Base-by-base conservation (phyloP, 1,140 invertebrate genomes). In the Aphaenogaster floridana region DNA sequence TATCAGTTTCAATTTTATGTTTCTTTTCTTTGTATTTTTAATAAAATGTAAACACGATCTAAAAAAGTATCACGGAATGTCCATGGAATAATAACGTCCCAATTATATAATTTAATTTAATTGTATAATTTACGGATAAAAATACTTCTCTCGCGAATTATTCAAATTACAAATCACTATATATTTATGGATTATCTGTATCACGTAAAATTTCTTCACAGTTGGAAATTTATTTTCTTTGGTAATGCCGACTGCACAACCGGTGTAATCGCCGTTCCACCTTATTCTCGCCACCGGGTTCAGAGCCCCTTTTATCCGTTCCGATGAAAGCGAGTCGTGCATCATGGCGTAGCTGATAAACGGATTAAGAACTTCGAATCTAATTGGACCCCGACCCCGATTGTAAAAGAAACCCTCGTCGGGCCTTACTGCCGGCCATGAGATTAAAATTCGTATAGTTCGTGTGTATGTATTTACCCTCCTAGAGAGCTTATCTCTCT, bases 351-450 rank as follows among this genome's bases (percentile, higher is more conserved):
- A 71, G 76, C 83, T 88, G 91, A 91, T 91, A 92, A 92, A 92
- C 86, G 90, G 90, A 92, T 92, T 92, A 88, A 90, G 86, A 91
- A 91, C 64, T 88, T 91, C n/a, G 84, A 69, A 91, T 91, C 90
- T 91, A 91, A 91, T 91, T 91, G 89, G 89, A 81, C 69, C 45
- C 79, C 68, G 77, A 86, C 13, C 80, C 66, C 89, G 89, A 91
- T 91, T 86, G 89, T 91, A 91, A 91, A 90, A 88, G 86, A 91
- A 88, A 91, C 80, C 89, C 76, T 88, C 89, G 68, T 54, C 87
- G 57, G 71, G 79, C 15, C 86, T 90, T 83, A 81, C 84, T 83
- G 86, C 81, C 80, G 72, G 71, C 63, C 36, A 28, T n/a, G 66
- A 91, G 90, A 91, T 91, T 91, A 91, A 84, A 84, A 90, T 91